Conservation (phyloP, 2,888 invertebrate genomes). For the Sericinus montela region DNA sequence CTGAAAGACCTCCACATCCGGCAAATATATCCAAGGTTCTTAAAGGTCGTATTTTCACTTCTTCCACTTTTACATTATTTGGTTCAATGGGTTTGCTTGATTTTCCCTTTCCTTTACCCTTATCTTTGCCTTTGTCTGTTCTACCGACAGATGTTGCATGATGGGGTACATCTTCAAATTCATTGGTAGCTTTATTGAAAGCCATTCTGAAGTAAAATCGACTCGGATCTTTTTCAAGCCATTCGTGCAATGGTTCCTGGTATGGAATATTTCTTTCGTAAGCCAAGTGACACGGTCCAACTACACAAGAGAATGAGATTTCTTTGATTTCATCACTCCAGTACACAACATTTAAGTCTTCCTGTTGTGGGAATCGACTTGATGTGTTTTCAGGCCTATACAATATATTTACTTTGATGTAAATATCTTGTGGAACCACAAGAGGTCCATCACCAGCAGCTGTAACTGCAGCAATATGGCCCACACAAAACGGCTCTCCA, state of each 20-base stretch:
- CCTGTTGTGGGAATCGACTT: constrained; percentile 78
- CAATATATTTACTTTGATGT: constrained; percentile 83
- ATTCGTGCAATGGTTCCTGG: constrained; percentile 71
- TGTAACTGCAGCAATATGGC: constrained; percentile 82
- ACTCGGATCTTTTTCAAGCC: constrained; percentile 81
- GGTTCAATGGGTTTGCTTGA: constrained; percentile 54
- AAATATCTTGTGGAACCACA: constrained; percentile 79
- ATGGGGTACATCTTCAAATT: constrained; percentile 81
- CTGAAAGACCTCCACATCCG: constrained; percentile 91
- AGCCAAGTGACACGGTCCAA: constrained; percentile 84
- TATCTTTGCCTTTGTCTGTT: constrained; percentile 81
- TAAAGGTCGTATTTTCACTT: constrained; percentile 69
- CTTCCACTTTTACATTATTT: constrained; percentile 39
- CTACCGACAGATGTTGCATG: constrained; percentile 79
- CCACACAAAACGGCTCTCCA: constrained; percentile 87
- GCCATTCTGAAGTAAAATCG: constrained; percentile 87
- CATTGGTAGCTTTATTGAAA: constrained; percentile 78
- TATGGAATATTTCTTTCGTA: constrained; percentile 81
- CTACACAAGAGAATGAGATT: constrained; percentile 80
- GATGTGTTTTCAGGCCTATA: constrained; percentile 88
- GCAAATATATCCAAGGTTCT: constrained; percentile 90
- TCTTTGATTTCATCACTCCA: constrained; percentile 87
- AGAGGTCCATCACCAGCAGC: constrained; percentile 72
- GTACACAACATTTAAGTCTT: constrained; percentile 86
- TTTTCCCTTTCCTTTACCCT: constrained; percentile 84